Evolutionary conservation across 1,140 invertebrate species (phyloP), one percentile per base, ranked within the genome.

Genomic region (Diorhabda carinulata): DNA sequence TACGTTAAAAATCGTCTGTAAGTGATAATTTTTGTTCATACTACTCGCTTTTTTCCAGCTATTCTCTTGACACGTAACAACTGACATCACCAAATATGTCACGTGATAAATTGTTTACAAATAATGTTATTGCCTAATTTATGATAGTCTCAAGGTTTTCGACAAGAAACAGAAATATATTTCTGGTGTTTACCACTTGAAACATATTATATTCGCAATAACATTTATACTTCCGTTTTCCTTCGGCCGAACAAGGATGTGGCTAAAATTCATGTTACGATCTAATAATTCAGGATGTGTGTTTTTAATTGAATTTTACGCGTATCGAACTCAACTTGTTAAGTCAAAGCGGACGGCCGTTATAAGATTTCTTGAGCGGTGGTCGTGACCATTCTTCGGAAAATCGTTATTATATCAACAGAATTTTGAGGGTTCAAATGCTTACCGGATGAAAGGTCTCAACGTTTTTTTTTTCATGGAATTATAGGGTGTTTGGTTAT

Each of bases 281-380:
- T 64, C 63, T 52, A 56, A 64, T 52, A 57, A 64, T 25, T 56
- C 45, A 42, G 52, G 44, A 64, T 64, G 40, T 57, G 63, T 64
- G 45, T 45, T 64, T 64, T 52, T 64, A 40, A 56, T 47, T 64
- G 10, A 64, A 64, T 64, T 64, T 64, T 64, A 64, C 52, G 45
- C 63, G 43, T 57, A 43, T 25, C 8, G 8, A 60, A 60, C 41
- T 10, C 58, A 6, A 42, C 58, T 10, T 59, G 25, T 52, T 6
- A 52, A 52, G 45, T 52, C n/a, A n/a, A 52, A 52, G n/a, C 47
- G 3, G 47, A 52, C 47, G 47, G 3, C 3, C n/a, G 47, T 52
- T 52, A n/a, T 52, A 52, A 52, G 47, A 52, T 52, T 52, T 52
- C 47, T 52, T 52, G 47, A 52, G n/a, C 47, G 47, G 47, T 52